Evolutionary conservation across 37 sponge, comb jelly and placozoan genomes (phyloP), one percentile per base, ranked within the genome.

Genomic region (Ianthella basta): DNA sequence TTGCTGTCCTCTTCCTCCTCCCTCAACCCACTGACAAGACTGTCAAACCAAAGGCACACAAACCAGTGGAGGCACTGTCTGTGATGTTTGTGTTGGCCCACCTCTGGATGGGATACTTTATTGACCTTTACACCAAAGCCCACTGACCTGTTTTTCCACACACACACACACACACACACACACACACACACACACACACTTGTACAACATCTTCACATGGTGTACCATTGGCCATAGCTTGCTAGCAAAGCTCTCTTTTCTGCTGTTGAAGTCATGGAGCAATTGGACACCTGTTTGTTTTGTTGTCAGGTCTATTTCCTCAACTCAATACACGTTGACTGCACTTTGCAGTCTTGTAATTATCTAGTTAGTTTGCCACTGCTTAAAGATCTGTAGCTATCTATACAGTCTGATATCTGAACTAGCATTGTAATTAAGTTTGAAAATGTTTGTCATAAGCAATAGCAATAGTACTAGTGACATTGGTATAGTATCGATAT

Each of bases 1-100:
- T 92, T 14, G 32, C 86, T 33, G 72, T 86, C 15, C 83, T 92
- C 39, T 84, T 88, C 61, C 56, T 82, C 23, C 55, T 88, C 23
- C 64, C 33, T 0, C 54, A 70, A 35, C 80, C 91, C 27, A 16
- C 30, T 21, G 57, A 67, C 21, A 72, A 72, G 36, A 60, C 40
- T n/a, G 20, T 56, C 35, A 85, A 85, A 38, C 72, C 90, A 5
- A 89, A 87, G 67, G 68, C 87, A 25, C 93, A 91, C 84, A 95
- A 95, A 69, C 90, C 87, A 59, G 88, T 95, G 4, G 95, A 95
- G 53, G 86, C 61, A 1, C 65, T 95, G 4, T 56, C 95, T 37
- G 59, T 91, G 27, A 0, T 95, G 33, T 91, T 89, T 60, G 23
- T 95, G 8, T 80, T 95, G 35, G 25, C 85, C 0, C 95, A 95